Evolutionary conservation across 2,113 vertebrate species (phyloP).

Genomic region (Tyrannus savana): DNA sequence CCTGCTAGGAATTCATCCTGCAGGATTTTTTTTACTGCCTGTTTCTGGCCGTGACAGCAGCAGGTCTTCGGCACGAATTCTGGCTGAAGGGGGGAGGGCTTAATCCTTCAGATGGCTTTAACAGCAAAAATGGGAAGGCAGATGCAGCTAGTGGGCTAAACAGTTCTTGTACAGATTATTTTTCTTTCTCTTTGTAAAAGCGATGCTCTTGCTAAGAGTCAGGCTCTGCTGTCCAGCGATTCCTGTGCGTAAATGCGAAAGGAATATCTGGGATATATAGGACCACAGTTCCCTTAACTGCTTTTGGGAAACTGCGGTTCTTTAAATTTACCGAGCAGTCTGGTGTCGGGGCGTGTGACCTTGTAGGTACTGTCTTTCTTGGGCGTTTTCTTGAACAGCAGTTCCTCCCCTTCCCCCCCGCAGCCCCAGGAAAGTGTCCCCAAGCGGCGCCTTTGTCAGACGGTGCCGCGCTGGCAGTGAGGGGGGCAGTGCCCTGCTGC

Average conservation of each 20-base stretch:
- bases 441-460: not conserved
- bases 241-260: fast-evolving
- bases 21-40: not conserved
- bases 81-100: not conserved
- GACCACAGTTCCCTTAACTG: not conserved
- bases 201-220: not conserved
- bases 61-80: not conserved
- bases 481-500: not conserved
- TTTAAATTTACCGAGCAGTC: not conserved
- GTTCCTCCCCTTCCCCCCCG: not conserved
- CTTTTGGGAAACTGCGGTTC: not conserved
- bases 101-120: not conserved
- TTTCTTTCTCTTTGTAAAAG: not conserved
- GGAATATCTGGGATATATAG: not conserved
- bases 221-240: fast-evolving
- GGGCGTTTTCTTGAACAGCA: not conserved
- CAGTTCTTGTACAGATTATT: not conserved
- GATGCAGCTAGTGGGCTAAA: not conserved
- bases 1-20: not conserved
- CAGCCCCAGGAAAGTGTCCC: not conserved
- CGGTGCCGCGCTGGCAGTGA: fast-evolving
- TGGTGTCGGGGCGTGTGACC: not conserved
- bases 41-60: not conserved
- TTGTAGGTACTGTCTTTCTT: not conserved
- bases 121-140: not conserved